phyloP scores from a whole-genome alignment of 2,888 invertebrate genomes.

The Oligia latruncula region DNA sequence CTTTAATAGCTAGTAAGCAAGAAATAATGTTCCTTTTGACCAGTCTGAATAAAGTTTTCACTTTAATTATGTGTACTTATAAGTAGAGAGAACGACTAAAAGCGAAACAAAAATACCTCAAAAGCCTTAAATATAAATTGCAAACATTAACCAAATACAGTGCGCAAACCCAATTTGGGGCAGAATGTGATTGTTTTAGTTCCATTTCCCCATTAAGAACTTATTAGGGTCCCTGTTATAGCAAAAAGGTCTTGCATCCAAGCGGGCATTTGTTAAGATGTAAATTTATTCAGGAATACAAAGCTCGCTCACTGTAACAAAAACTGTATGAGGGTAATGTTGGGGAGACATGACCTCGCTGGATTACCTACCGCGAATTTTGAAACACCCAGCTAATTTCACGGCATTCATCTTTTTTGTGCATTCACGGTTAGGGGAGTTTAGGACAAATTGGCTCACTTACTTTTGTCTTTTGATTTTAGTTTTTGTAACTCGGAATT shows the following conservation, averaged over 20 bases:
- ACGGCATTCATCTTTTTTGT: constrained; percentile 76
- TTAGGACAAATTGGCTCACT: constrained; percentile 64
- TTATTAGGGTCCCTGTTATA: constrained; percentile 77
- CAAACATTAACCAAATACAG: constrained; percentile 60
- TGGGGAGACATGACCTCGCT: constrained; percentile 76
- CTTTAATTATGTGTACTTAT: neutral
- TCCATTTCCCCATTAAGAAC: constrained; percentile 80
- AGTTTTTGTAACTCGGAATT: constrained; percentile 58
- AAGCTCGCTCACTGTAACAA: constrained; percentile 78
- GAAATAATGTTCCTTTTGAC: constrained; percentile 21
- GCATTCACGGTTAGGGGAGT: constrained; percentile 66
- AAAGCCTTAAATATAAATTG: constrained; percentile 42
- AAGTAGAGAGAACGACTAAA: neutral
- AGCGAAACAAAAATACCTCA: constrained; percentile 5
- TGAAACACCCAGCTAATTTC: constrained; percentile 76
- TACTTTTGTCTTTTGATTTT: constrained; percentile 64
- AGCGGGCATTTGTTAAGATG: constrained; percentile 83
- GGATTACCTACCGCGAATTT: constrained; percentile 79
- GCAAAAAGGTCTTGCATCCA: constrained; percentile 81
- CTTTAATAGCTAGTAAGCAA: constrained; percentile 51
- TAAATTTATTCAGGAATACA: constrained; percentile 87
- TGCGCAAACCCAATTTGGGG: constrained; percentile 63
- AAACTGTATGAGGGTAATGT: constrained; percentile 83
- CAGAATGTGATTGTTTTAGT: constrained; percentile 74
- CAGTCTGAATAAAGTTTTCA: neutral